Evolutionary conservation across 2,888 invertebrate species (phyloP).

Genomic region (Papilio protenor): DNA sequence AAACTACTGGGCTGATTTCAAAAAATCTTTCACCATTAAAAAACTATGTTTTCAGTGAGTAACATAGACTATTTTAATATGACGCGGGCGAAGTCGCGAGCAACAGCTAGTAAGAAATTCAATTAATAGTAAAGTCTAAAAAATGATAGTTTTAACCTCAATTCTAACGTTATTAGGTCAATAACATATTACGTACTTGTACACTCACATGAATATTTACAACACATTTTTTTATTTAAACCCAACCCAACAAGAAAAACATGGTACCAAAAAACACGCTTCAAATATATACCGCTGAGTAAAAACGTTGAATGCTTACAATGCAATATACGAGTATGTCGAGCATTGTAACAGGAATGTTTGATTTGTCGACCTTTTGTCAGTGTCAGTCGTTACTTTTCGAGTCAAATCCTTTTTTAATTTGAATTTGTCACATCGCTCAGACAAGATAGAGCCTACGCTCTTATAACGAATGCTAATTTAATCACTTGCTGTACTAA

Average conservation of each 20-base stretch:
- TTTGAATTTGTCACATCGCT: not conserved
- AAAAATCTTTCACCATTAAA: too few relatives aligned
- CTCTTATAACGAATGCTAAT: too few relatives aligned
- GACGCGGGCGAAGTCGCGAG: too few relatives aligned
- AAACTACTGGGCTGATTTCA: too few relatives aligned
- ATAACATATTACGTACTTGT: not conserved
- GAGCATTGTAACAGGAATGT: not conserved
- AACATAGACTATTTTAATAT: too few relatives aligned
- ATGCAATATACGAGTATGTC: slow-evolving; percentile 15
- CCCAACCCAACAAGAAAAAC: not conserved
- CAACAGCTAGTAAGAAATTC: not conserved
- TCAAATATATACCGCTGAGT: too few relatives aligned
- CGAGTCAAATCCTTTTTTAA: not conserved
- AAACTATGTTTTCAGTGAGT: too few relatives aligned
- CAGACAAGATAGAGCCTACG: not conserved
- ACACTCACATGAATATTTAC: not conserved
- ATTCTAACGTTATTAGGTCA: not conserved
- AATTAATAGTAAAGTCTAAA: not conserved
- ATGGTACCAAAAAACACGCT: not conserved
- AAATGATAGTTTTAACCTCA: not conserved
- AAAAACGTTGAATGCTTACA: slow-evolving; percentile 9
- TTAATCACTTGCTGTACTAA: too few relatives aligned
- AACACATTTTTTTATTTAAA: not conserved
- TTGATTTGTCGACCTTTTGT: not conserved
- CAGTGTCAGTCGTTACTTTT: not conserved